These are phyloP conservation scores for Drosophila parabipectinata DNA, from an alignment of 1,140 invertebrate species.

Conservation along the genomic window DNA sequence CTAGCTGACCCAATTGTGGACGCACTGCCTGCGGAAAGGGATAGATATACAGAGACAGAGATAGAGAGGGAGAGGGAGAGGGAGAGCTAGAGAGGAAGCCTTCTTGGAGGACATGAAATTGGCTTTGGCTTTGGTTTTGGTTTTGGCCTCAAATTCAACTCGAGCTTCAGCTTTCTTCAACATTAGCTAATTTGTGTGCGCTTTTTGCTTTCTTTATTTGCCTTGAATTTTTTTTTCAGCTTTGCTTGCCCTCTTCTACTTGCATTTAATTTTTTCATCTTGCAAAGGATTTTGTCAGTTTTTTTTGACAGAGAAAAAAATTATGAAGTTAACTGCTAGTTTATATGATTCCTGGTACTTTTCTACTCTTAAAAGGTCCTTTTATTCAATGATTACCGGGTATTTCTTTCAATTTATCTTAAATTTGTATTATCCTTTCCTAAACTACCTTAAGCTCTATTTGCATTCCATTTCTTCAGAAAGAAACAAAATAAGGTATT, in stretches of 20 bases:
- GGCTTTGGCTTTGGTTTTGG: slow-evolving; percentile 51
- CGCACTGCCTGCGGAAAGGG: slow-evolving; percentile 9
- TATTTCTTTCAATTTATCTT: no score
- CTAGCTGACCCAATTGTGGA: slow-evolving; percentile 73
- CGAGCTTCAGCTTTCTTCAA: slow-evolving; percentile 53
- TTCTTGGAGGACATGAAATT: slow-evolving; percentile 51
- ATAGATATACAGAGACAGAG: neutral
- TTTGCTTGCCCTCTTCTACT: neutral
- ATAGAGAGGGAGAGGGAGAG: neutral
- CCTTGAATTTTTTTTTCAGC: neutral
- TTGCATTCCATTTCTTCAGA: no score
- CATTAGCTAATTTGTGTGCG: slow-evolving; percentile 79
- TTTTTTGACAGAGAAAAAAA: neutral
- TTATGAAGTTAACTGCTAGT: neutral
- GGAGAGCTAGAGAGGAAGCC: neutral
- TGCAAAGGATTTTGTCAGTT: slow-evolving; percentile 11
- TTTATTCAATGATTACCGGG: no score
- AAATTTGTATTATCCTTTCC: no score
- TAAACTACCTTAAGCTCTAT: no score
- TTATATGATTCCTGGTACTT: no score
- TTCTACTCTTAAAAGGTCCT: no score
- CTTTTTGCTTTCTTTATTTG: slow-evolving; percentile 13
- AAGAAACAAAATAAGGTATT: no score
- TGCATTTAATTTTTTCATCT: slow-evolving; percentile 45
- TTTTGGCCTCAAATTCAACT: slow-evolving; percentile 17